Conservation (phyloP, 2,888 invertebrate genomes). For the Cordylochernes scorpioides region DNA sequence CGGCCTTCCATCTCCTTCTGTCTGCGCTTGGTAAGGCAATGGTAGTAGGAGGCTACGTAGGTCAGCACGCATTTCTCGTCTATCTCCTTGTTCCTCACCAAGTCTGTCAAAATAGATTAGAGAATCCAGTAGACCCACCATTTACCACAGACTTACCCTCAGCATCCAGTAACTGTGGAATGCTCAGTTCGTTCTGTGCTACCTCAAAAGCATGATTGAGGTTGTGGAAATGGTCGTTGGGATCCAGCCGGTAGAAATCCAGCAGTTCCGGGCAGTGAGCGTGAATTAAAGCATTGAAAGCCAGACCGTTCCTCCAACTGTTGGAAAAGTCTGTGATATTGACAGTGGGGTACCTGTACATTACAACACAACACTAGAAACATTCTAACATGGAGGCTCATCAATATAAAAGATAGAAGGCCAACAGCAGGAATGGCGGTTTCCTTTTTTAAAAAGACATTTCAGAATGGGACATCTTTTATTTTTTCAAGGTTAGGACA, state of each 20-base stretch:
- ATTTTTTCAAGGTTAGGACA: too few relatives aligned
- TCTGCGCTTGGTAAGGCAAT: conserved; percentile 94
- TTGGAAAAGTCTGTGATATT: conserved; percentile 30
- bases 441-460: too few relatives aligned
- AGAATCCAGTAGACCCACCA: neutral
- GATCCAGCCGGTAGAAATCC: conserved; percentile 50
- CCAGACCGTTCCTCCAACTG: conserved; percentile 86
- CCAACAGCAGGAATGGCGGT: too few relatives aligned
- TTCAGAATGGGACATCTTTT: too few relatives aligned
- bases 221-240: conserved; percentile 64
- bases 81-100: neutral
- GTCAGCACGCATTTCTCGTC: conserved; percentile 98
- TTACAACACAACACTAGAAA: conserved; percentile 1
- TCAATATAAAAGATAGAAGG: too few relatives aligned
- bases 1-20: conserved; percentile 96
- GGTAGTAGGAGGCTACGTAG: conserved; percentile 94
- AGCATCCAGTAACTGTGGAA: conserved; percentile 71
- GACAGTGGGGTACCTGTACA: conserved; percentile 22
- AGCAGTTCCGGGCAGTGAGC: conserved; percentile 88
- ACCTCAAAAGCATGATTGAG: conserved; percentile 91
- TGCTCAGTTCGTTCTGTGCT: conserved; percentile 71
- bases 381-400: too few relatives aligned
- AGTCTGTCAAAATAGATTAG: neutral
- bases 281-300: conserved; percentile 94
- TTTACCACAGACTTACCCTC: conserved; percentile 33